phyloP scores from a whole-genome alignment of 2,888 invertebrate species.

The Pyralis farinalis region DNA sequence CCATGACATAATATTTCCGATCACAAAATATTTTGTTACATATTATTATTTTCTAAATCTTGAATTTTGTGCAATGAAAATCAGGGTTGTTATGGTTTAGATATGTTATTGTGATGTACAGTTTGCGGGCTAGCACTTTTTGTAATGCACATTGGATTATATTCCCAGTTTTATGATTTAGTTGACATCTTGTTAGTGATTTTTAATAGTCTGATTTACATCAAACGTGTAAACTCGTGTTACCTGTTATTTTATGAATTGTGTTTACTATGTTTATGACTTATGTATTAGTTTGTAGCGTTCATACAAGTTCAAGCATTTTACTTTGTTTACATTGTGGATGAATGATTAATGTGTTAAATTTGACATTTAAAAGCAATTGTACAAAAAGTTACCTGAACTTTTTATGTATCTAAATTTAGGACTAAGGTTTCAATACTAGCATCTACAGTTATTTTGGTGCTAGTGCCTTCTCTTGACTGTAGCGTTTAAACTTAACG shows the following conservation, averaged over 20 bases:
- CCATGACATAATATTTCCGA: slow-evolving; percentile 23
- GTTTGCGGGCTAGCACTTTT: slow-evolving; percentile 46
- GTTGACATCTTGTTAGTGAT: slow-evolving; percentile 63
- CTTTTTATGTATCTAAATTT: slow-evolving; percentile 49
- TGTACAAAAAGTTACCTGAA: slow-evolving; percentile 74
- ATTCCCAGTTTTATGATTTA: slow-evolving; percentile 48
- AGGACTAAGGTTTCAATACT: slow-evolving; percentile 33
- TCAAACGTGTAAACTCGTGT: slow-evolving; percentile 38
- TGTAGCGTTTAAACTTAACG: slow-evolving; percentile 5
- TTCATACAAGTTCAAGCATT: slow-evolving; percentile 32
- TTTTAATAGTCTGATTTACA: slow-evolving; percentile 67
- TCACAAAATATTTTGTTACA: slow-evolving; percentile 23
- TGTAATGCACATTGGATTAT: slow-evolving; percentile 53
- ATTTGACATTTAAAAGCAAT: slow-evolving; percentile 22
- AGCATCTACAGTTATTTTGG: slow-evolving; percentile 38
- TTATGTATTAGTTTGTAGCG: slow-evolving; percentile 15
- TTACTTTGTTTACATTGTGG: slow-evolving; percentile 27
- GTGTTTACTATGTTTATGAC: slow-evolving; percentile 25
- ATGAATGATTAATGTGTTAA: slow-evolving; percentile 4
- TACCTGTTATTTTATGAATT: slow-evolving; percentile 59
- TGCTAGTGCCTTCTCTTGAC: slow-evolving; percentile 41
- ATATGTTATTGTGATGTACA: slow-evolving; percentile 28
- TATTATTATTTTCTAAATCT: slow-evolving; percentile 21
- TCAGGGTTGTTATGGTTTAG: slow-evolving; percentile 35
- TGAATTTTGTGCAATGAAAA: slow-evolving; percentile 36